Base-by-base conservation (phyloP, 2,113 vertebrate species). In the Anseranas semipalmata region DNA sequence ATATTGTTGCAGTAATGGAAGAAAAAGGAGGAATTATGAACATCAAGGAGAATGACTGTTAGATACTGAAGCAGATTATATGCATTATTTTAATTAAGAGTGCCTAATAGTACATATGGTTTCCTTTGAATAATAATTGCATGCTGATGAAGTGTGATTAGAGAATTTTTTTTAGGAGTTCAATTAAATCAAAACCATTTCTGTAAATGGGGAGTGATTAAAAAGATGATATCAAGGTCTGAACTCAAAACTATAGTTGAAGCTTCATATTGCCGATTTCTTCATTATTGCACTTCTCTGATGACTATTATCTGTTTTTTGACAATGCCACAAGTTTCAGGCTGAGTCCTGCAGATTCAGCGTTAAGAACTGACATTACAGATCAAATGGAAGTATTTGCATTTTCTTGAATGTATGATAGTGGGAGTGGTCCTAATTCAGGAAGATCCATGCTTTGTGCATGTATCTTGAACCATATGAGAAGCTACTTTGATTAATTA, bases 101-200 rank as follows among this genome's bases (percentile, higher is more conserved):
- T 93, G 37, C 88, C 96, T 96, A 93, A 95, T 96, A 97, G 92
- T 95, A 96, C 90, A 93, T 97, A 97, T 96, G 96, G 76, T 87
- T 97, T 97, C 65, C 70, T 97, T 97, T 96, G 95, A 97, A 95
- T 97, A 96, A 96, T 97, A 97, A 97, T 90, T 95, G 95, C 74
- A 17, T 91, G 78, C 85, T 96, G 96, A 98, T 97, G 95, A 97
- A 93, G 88, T 95, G 76, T 97, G 97, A 98, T 98, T 98, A 97
- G 87, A 94, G 94, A 80, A 76, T 80, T 70, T 92, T 87, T 87
- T 97, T 96, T 93, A 79, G 33, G 82, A 83, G 59, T 98, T 97
- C 96, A 98, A 90, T 98, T 98, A 98, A 97, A 97, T 96, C 95
- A 97, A 95, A 96, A 96, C 90, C 81, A 88, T 97, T 97, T 97